Evolutionary conservation across 2,113 vertebrate species (phyloP), one percentile per base, ranked within the genome.

Genomic region (Xiphophorus maculatus): DNA sequence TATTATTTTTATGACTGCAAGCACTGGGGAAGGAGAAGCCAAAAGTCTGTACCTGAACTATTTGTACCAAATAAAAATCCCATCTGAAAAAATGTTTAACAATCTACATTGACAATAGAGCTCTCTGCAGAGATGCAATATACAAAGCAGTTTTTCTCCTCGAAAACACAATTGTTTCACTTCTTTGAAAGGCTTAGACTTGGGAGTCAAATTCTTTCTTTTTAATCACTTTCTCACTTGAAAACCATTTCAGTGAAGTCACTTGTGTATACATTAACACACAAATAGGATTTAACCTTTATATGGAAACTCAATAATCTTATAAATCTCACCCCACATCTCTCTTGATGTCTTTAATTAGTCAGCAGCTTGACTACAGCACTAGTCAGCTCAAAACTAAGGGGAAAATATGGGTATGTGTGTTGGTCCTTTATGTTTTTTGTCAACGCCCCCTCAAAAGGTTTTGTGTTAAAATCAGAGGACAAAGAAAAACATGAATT

Each of bases 321-420:
- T 68, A 66, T 65, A 63, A 51, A 30, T 29, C 81, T 67, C 69
- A 62, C 66, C 58, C 64, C 63, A 44, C 40, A 72, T 29, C 76
- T 71, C 28, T 66, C 28, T 33, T n/a, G 51, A 3, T 65, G 19
- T 14, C 60, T 69, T 70, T 66, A 42, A 58, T 80, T 80, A 79
- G 69, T 84, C 69, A 69, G 81, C 79, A 80, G 69, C 69, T 84
- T 77, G 60, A 76, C 48, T 65, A 69, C 62, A 76, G 64, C 28
- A 67, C 25, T 71, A 14, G 63, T 88, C 77, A 87, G 70, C 76
- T 65, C 73, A 81, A 83, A 51, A 66, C 30, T 11, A n/a, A 42
- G 28, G 25, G 29, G 40, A 58, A 66, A 12, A 35, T 28, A 58
- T 1, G 28, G 30, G 30, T 11, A 19, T 33, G 14, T 9, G 15